Percentiles rank a stretch among this genome's conserved stretches.
Conservation (phyloP, 2,113 vertebrate genomes). For the Pachycephala philippinensis region DNA sequence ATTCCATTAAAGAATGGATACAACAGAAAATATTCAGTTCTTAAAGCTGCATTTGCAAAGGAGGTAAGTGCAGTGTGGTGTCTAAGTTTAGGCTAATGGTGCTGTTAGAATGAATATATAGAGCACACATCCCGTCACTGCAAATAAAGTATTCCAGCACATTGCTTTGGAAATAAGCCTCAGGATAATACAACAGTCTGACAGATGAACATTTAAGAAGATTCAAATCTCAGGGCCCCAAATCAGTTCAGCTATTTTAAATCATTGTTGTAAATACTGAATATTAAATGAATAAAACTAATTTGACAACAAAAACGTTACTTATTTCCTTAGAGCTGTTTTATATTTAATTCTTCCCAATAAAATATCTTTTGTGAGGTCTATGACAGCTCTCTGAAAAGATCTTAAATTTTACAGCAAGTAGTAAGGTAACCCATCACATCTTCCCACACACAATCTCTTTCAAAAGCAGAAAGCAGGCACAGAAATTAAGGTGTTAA, state of each 20-base stretch:
- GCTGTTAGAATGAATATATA: background rate
- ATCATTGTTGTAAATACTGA: background rate
- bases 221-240: background rate
- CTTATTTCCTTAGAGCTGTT: background rate
- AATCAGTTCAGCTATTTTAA: background rate
- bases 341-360: background rate
- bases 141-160: background rate
- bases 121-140: background rate
- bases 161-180: background rate
- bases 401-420: background rate
- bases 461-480: background rate
- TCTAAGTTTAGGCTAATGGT: background rate
- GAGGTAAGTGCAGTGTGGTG: background rate
- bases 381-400: background rate
- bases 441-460: background rate
- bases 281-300: constrained; percentile 2
- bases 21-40: background rate
- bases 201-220: background rate
- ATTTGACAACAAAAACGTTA: background rate
- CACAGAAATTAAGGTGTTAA: background rate
- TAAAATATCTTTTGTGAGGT: background rate
- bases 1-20: constrained; percentile 35
- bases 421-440: background rate
- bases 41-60: constrained; percentile 2
- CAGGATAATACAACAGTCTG: background rate